phyloP scores from a whole-genome alignment of 2,113 vertebrate species.

The Uria aalge region DNA sequence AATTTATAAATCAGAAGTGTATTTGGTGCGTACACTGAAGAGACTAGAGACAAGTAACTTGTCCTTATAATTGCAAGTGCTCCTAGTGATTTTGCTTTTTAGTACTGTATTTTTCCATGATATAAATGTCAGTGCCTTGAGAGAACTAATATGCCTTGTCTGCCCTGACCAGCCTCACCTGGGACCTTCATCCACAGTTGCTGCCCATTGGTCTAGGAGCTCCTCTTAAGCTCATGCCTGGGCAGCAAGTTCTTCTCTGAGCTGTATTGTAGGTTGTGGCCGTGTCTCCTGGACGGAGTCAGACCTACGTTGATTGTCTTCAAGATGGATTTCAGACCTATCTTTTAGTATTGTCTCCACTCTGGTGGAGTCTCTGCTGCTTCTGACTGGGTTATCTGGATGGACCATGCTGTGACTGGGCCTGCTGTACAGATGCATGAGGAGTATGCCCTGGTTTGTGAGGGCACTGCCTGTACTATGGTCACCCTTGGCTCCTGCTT shows the following conservation, averaged over 20 bases:
- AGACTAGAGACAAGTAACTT: neutral
- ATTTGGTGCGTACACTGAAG: neutral
- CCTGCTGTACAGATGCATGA: neutral
- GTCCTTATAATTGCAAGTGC: neutral
- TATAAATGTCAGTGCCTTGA: neutral
- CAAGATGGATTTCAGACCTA: neutral
- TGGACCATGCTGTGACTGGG: neutral
- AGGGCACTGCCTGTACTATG: rapidly evolving
- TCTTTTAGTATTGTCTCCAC: neutral
- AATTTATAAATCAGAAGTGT: neutral
- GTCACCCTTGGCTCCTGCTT: neutral
- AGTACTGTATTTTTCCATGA: neutral
- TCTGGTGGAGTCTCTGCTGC: neutral
- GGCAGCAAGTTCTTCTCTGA: neutral
- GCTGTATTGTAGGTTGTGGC: neutral
- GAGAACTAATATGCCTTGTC: neutral
- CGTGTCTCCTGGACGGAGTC: neutral
- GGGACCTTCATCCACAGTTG: neutral
- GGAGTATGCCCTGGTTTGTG: neutral
- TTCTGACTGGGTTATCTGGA: neutral
- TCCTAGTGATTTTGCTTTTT: neutral
- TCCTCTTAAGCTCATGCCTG: neutral
- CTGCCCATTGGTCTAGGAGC: neutral
- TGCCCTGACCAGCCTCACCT: neutral
- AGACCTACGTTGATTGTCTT: neutral